phyloP scores from a whole-genome alignment of 2,797 vertebrate species.

The Eulemur rubriventer region DNA sequence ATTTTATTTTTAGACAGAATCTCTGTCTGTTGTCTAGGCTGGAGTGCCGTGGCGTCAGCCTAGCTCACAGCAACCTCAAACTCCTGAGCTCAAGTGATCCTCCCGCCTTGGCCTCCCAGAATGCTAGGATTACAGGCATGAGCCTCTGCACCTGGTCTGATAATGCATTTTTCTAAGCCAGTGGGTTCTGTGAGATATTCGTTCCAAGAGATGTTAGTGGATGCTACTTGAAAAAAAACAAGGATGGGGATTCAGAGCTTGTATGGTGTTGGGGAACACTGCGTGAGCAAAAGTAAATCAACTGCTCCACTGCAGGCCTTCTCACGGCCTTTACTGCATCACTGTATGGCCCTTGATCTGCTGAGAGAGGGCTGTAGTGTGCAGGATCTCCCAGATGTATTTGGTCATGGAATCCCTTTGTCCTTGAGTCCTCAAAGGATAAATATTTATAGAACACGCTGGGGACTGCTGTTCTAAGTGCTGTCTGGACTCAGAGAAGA shows the following conservation, averaged over 20 bases:
- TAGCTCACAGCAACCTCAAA: too few relatives aligned
- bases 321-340: background rate
- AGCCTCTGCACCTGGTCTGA: too few relatives aligned
- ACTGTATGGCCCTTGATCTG: background rate
- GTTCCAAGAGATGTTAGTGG: background rate
- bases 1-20: too few relatives aligned
- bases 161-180: background rate
- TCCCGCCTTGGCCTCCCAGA: too few relatives aligned
- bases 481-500: background rate
- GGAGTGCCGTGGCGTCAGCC: too few relatives aligned
- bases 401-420: conserved; percentile 21
- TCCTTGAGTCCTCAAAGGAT: conserved; percentile 21
- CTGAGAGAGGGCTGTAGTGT: background rate
- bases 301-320: background rate
- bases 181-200: background rate
- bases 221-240: background rate
- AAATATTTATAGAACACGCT: background rate
- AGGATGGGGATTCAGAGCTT: background rate
- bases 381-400: background rate
- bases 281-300: background rate
- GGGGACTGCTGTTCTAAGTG: background rate
- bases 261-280: background rate
- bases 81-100: too few relatives aligned
- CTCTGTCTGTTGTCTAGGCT: too few relatives aligned
- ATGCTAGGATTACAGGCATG: too few relatives aligned